Base-by-base conservation (phyloP, 1,140 invertebrate species). In the Diorhabda carinulata region DNA sequence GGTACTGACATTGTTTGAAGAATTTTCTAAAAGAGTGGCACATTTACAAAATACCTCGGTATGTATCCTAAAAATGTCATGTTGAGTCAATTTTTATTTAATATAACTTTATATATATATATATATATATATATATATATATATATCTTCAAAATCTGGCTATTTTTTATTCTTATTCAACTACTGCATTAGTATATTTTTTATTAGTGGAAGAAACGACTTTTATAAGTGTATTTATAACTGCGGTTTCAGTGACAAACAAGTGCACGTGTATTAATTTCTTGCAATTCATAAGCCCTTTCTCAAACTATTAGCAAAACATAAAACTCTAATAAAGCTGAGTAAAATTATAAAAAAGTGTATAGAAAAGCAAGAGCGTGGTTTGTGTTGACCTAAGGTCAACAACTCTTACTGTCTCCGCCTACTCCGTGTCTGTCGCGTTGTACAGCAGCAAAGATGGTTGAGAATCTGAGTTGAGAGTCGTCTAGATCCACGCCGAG, bases 331-430 rank as follows among this genome's bases (percentile, higher is more conserved):
- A 52, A 52, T 52, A 52, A 62, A 43, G 61, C 43, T 43, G 61
- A 62, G 61, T 41, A 10, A 73, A 73, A 69, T 66, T 52, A 69
- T 66, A 73, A 66, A 47, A 64, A 67, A 70, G 61, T 67, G 58
- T 61, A 71, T 71, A 69, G 64, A 70, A 71, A 67, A 73, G 68
- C 65, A 73, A 70, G 67, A 66, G 67, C 66, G 60, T 65, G 68
- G 64, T 73, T 64, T 73, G 72, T 67, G 70, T 76, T 80, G 79
- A 79, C 78, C 79, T 78, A 75, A 78, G 79, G 79, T 80, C 79
- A 80, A 80, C 78, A 80, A 80, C 79, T 78, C 75, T 78, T 76
- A 72, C 72, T 78, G 75, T 79, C 77, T 77, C 78, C 79, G 75
- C 78, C 79, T 74, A 79, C 78, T 79, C 72, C 68, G 67, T 75